Evolutionary conservation across 2,113 vertebrate genomes (phyloP).

Genomic region (Coracopsis vasa): DNA sequence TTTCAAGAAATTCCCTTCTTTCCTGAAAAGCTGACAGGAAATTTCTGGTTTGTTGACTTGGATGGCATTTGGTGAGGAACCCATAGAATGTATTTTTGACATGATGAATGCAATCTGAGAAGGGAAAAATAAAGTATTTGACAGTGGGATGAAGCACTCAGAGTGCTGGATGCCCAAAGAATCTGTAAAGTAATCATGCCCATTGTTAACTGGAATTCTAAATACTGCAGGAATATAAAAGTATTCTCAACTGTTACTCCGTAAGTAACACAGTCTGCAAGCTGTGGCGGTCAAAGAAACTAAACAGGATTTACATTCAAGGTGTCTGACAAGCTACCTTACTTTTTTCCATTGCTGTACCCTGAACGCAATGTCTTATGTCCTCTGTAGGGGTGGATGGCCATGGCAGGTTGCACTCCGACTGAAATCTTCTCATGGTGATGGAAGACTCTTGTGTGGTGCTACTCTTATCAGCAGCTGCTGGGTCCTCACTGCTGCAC

Average conservation of each 20-base stretch:
- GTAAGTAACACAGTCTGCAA: background rate
- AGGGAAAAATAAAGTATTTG: background rate
- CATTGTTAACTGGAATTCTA: background rate
- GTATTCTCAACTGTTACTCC: background rate
- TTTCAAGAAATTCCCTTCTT: background rate
- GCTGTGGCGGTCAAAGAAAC: background rate
- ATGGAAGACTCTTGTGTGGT: conserved; percentile 91
- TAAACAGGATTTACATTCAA: background rate
- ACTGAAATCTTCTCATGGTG: conserved; percentile 84
- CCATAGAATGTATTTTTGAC: background rate
- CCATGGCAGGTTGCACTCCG: conserved; percentile 95
- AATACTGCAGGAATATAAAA: background rate
- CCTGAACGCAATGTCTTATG: background rate
- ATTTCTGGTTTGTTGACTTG: conserved; percentile 6
- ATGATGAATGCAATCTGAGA: background rate
- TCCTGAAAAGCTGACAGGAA: background rate
- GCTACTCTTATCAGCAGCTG: conserved; percentile 94
- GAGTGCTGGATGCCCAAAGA: background rate
- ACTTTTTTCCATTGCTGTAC: background rate
- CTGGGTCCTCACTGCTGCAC: conserved; percentile 95
- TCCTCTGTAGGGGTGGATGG: conserved; percentile 85
- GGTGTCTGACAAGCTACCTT: background rate
- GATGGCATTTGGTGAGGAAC: background rate
- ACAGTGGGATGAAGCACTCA: background rate
- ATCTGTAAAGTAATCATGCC: background rate